These are phyloP conservation scores for Semotilus atromaculatus DNA, from an alignment of 2,797 vertebrate species.

Conservation along the genomic window DNA sequence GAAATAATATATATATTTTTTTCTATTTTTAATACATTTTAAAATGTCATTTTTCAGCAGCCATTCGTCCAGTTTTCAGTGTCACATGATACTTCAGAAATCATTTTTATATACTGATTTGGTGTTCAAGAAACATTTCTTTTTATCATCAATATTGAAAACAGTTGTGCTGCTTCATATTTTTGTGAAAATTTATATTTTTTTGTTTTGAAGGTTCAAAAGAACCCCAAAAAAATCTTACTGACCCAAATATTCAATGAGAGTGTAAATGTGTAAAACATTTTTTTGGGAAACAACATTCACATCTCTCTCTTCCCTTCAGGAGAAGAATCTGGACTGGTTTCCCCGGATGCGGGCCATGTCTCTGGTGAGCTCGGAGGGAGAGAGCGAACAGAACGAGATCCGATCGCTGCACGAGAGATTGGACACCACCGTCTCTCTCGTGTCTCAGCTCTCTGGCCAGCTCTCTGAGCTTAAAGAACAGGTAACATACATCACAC, in stretches of 20 bases:
- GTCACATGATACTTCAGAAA: not conserved
- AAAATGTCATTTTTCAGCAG: not conserved
- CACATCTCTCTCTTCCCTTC: not conserved
- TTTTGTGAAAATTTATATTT: not conserved
- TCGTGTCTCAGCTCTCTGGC: slow-evolving; percentile 89
- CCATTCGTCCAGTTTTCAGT: not conserved
- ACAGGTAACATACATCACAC: slow-evolving; percentile 81
- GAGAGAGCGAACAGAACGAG: slow-evolving; percentile 95
- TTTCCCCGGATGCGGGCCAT: slow-evolving; percentile 99
- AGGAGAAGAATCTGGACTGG: slow-evolving; percentile 99
- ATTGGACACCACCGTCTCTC: slow-evolving; percentile 88
- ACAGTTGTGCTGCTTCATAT: not conserved
- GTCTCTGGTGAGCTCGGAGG: slow-evolving; percentile 95
- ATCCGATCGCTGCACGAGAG: slow-evolving; percentile 95
- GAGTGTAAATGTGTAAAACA: not conserved
- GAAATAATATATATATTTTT: not conserved
- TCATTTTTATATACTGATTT: not conserved
- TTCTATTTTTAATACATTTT: too few relatives aligned
- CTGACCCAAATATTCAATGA: not conserved
- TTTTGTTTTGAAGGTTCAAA: not conserved
- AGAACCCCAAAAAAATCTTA: not conserved
- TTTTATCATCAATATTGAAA: not conserved
- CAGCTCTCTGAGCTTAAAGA: slow-evolving; percentile 97
- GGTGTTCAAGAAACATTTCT: not conserved
- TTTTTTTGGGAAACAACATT: not conserved